Base-by-base conservation (phyloP, 2,797 vertebrate genomes). In the Macrochelys suwanniensis region DNA sequence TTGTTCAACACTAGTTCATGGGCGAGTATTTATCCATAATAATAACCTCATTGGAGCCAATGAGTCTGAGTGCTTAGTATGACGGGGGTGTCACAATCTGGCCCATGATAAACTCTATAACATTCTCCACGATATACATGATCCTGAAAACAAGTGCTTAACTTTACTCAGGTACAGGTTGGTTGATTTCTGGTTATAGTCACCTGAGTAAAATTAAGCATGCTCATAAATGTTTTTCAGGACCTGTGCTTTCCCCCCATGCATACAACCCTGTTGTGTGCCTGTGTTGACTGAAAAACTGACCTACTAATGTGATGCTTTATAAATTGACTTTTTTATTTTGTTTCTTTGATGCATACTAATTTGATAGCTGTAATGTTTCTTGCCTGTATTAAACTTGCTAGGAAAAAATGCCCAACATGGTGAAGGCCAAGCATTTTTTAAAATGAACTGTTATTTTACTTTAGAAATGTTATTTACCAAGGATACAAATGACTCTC, bases 381-480 rank as follows among this genome's bases (percentile, higher is more conserved):
- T 96, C 82, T 61, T 3, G 87, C 25, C 54, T 80, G 26, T 42
- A 37, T 45, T 47, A 79, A 89, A 84, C 26, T 12, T 42, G 2
- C 53, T 90, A 17, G 2, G 77, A 21, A 3, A 84, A 87, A 76
- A 45, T 53, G 89, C 9, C 9, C 50, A 88, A 50, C 1, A 88
- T 81, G 61, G 6, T 82, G 26, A 80, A 89, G 85, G 68, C 3
- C n/a, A 89, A 84, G 3, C 5, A 42, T 91, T 81, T 3, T 93
- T 50, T 93, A 85, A 82, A 86, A 78, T 76, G 54, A 79, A 6
- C 13, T 85, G 31, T 82, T 42, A 50, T 37, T 94, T 77, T 68
- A 37, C 26, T 89, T 31, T 92, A 77, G 84, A 92, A 91, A 51
- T 68, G 16, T 88, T 93, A 25, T 13, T 93, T 95, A 86, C 5